Conservation (phyloP, 2,113 vertebrate species). For the Entomyzon cyanotis region DNA sequence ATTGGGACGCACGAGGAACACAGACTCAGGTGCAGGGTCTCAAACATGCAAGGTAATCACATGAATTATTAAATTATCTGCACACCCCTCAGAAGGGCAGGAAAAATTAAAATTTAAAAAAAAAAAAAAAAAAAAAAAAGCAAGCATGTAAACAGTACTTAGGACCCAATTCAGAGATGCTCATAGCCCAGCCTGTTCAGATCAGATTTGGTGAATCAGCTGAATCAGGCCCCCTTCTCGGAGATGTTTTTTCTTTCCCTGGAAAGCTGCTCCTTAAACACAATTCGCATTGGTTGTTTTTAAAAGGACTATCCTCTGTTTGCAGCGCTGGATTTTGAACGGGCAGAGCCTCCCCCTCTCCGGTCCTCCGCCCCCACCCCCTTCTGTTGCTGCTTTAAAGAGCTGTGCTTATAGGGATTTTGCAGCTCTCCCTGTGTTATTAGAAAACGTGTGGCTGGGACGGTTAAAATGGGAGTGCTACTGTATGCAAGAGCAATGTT, state of each 20-base stretch:
- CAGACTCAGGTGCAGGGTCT: background rate
- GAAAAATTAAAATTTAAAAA: background rate
- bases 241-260: slow-evolving; percentile 34
- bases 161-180: background rate
- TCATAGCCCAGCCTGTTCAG: background rate
- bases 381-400: slow-evolving; percentile 60
- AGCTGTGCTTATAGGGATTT: slow-evolving; percentile 66
- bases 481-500: slow-evolving; percentile 79
- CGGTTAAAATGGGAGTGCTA: slow-evolving; percentile 81
- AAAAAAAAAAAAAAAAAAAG: too few relatives aligned
- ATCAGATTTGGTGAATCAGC: background rate
- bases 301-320: slow-evolving; percentile 49
- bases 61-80: background rate
- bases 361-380: background rate
- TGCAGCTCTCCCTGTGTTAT: slow-evolving; percentile 74
- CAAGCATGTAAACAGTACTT: background rate
- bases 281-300: slow-evolving; percentile 40
- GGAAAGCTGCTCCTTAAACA: slow-evolving; percentile 51
- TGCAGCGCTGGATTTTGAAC: slow-evolving; percentile 38
- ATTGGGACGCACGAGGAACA: background rate
- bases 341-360: background rate
- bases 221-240: background rate
- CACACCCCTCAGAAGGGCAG: background rate
- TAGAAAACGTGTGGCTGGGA: slow-evolving; percentile 80
- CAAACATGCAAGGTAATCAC: background rate